A percentile compares a stretch with the other conserved stretches of the same genome.
Conservation (phyloP, 2,888 invertebrate genomes). For the Griposia aprilina region DNA sequence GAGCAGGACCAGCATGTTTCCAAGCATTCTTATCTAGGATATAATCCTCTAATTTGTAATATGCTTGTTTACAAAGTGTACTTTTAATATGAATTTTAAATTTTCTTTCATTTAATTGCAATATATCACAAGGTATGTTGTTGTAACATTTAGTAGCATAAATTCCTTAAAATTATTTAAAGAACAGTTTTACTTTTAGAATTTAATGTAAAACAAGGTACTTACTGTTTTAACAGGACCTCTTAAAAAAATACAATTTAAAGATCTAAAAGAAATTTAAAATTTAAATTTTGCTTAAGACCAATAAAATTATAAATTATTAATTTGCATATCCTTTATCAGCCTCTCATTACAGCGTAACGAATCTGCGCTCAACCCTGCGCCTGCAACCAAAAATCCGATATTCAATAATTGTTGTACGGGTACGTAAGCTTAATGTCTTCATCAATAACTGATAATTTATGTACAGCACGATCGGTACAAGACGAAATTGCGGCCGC, state of each 20-base stretch:
- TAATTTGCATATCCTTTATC: slow-evolving; percentile 6
- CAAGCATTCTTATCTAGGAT: too few species aligned
- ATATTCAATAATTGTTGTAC: slow-evolving; percentile 82
- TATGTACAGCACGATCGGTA: slow-evolving; percentile 89
- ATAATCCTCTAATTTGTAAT: too few species aligned
- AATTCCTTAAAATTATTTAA: background rate
- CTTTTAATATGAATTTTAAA: too few species aligned
- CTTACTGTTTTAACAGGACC: too few species aligned
- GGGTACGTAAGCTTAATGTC: slow-evolving; percentile 88
- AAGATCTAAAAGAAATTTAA: background rate
- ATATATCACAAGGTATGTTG: too few species aligned
- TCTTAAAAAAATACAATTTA: too few species aligned
- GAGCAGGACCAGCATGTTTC: too few species aligned
- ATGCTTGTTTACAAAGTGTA: too few species aligned
- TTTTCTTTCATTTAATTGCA: too few species aligned
- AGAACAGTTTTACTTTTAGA: background rate
- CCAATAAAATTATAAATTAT: background rate
- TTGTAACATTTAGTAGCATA: too few species aligned
- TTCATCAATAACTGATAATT: slow-evolving; percentile 91
- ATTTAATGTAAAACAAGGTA: background rate
- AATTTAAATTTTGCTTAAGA: background rate
- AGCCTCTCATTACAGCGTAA: slow-evolving; percentile 26
- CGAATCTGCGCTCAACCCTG: slow-evolving; percentile 60
- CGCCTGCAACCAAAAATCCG: slow-evolving; percentile 71
- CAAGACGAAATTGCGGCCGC: slow-evolving; percentile 91